Evolutionary conservation across 2,113 vertebrate species (phyloP).

Genomic region (Riparia riparia): DNA sequence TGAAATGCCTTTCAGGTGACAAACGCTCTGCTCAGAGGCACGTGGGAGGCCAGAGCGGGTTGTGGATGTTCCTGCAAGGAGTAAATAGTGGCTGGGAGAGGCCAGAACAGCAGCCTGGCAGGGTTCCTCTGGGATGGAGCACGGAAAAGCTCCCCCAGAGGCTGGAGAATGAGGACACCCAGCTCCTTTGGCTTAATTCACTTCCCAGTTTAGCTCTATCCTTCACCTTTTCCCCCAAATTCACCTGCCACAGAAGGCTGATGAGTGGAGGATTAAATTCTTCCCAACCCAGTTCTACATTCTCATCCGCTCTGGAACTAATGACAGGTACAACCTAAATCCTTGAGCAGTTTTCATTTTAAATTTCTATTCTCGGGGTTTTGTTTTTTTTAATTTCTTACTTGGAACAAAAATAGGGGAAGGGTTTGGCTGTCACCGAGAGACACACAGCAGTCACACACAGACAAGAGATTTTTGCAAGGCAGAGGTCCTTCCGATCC

Average conservation of each 20-base stretch:
- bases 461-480: too few relatives aligned
- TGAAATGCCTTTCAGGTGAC: neutral
- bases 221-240: slow-evolving; percentile 19
- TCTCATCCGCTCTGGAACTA: neutral
- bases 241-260: neutral
- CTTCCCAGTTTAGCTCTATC: slow-evolving; percentile 32
- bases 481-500: too few relatives aligned
- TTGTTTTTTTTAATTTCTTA: neutral
- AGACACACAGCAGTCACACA: too few relatives aligned
- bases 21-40: neutral
- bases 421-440: neutral
- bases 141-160: neutral
- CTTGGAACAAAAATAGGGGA: neutral
- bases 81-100: neutral
- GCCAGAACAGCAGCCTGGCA: neutral
- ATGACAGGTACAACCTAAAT: neutral
- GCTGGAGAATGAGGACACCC: slow-evolving; percentile 19
- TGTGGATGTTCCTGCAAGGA: neutral
- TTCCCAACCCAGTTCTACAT: neutral
- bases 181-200: neutral
- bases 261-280: neutral
- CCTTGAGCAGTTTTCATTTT: neutral
- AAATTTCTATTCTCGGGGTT: neutral
- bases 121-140: neutral
- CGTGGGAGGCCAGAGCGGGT: neutral